Evolutionary conservation across 2,888 invertebrate species (phyloP).

Genomic region (Arrhopalites spinosus): DNA sequence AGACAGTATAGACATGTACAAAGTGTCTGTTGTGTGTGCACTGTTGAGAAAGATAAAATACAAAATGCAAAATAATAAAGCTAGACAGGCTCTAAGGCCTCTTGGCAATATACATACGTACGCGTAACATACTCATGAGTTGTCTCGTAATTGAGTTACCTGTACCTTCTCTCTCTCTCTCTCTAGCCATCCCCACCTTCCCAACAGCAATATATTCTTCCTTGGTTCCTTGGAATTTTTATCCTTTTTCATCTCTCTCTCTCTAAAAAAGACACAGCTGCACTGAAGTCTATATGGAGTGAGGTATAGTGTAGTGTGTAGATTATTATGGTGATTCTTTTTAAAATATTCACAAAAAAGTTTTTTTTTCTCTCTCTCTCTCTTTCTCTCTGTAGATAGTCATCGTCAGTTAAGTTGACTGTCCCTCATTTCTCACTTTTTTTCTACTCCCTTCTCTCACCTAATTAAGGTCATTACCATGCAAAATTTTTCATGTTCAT

Average conservation of each 20-base stretch:
- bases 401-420: conserved; percentile 23
- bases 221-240: no score
- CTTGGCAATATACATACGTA: neutral
- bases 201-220: no score
- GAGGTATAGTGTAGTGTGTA: no score
- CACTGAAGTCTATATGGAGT: neutral
- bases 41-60: no score
- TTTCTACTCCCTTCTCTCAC: neutral
- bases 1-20: no score
- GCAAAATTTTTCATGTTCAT: conserved; percentile 51
- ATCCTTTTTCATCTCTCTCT: neutral
- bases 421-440: conserved; percentile 20
- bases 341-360: conserved; percentile 42
- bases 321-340: neutral
- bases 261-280: neutral
- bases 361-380: conserved; percentile 22
- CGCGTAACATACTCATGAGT: neutral
- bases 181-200: no score
- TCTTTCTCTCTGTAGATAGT: conserved; percentile 20
- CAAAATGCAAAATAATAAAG: no score
- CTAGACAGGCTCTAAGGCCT: no score
- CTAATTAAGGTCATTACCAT: conserved; percentile 53
- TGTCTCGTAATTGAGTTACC: conserved; percentile 30
- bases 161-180: neutral
- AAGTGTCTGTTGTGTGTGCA: no score